Percentiles rank a stretch among this genome's conserved stretches.
Evolutionary conservation across 2,113 vertebrate genomes (phyloP).

Genomic region (Otis tarda): DNA sequence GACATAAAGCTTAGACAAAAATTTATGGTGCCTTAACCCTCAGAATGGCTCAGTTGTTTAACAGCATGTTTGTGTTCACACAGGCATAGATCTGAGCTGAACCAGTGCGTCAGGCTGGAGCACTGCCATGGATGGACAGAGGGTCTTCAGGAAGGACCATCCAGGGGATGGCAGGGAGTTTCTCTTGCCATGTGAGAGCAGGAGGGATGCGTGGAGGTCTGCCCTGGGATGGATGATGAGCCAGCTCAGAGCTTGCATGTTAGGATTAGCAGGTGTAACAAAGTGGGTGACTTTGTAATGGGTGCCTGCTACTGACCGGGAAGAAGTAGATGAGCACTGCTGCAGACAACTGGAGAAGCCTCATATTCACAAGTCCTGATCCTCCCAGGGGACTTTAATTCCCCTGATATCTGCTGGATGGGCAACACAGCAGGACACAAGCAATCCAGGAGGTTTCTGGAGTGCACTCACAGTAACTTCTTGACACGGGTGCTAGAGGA

Average conservation of each 20-base stretch:
- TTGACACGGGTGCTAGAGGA: neutral
- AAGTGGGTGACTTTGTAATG: neutral
- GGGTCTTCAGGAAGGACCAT: neutral
- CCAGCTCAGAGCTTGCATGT: neutral
- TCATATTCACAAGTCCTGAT: neutral
- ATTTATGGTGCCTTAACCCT: conserved; percentile 1
- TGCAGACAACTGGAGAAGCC: neutral
- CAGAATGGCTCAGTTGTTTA: conserved; percentile 13
- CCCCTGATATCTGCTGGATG: neutral
- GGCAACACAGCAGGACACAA: neutral
- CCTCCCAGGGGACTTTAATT: neutral
- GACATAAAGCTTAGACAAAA: conserved; percentile 14
- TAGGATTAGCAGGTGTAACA: neutral
- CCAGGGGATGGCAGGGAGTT: neutral
- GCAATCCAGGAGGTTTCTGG: neutral
- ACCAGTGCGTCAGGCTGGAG: neutral
- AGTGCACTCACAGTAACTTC: neutral
- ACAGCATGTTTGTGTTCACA: neutral
- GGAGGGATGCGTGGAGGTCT: neutral
- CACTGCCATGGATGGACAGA: rapidly evolving
- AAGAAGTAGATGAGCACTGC: neutral
- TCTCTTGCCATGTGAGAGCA: neutral
- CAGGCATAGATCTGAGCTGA: neutral
- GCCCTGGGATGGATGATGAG: neutral
- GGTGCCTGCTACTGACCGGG: neutral